phyloP scores from a whole-genome alignment of 2,888 invertebrate species.

The Drosophila paucipuncta region DNA sequence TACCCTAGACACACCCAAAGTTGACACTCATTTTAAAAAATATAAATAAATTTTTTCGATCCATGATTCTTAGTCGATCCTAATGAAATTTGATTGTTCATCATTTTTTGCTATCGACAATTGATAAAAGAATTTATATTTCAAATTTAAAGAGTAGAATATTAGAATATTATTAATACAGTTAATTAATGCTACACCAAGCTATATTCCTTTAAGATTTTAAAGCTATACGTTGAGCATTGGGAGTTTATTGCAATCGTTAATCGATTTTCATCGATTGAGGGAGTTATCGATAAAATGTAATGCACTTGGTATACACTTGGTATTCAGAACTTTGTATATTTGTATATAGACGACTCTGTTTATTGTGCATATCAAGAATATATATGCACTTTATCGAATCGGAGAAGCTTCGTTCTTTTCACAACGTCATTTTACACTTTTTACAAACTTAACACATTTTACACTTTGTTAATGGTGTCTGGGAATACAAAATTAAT shows the following conservation, averaged over 20 bases:
- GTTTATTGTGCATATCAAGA: not conserved
- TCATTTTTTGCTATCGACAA: not conserved
- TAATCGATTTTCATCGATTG: not conserved
- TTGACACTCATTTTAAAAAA: not conserved
- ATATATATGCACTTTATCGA: not conserved
- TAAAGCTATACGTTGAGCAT: accelerated
- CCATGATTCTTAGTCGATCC: not conserved
- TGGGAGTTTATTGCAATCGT: not conserved
- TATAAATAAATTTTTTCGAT: not conserved
- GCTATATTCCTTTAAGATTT: not conserved
- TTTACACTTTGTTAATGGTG: not conserved
- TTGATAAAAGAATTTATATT: not conserved
- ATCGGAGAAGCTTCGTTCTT: not conserved
- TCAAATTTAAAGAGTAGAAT: not conserved
- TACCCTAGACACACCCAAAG: not conserved
- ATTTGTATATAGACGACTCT: not conserved
- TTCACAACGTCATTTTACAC: not conserved
- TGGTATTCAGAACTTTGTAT: not conserved
- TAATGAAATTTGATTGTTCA: not conserved
- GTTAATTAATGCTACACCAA: not conserved
- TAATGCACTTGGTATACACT: accelerated
- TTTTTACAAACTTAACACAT: not conserved
- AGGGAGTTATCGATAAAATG: not conserved
- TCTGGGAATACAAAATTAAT: not conserved
- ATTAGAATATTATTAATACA: not conserved